A percentile compares a stretch with the other conserved stretches of the same genome.
phyloP scores from a whole-genome alignment of 2,888 invertebrate genomes.

The Morpho deidamia region DNA sequence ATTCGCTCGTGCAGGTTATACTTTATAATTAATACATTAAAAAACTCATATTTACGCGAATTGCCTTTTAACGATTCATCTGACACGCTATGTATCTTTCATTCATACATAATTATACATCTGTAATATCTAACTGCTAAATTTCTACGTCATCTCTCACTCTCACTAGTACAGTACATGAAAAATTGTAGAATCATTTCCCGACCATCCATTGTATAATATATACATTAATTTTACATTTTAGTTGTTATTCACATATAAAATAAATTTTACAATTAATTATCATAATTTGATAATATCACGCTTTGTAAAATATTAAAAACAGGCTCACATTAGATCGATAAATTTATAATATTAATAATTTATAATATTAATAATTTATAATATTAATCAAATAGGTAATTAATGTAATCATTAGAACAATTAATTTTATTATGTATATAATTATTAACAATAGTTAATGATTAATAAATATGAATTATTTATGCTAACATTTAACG shows the following conservation, averaged over 20 bases:
- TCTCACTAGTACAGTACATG: constrained; percentile 62
- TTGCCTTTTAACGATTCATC: constrained; percentile 58
- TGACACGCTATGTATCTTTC: constrained; percentile 37
- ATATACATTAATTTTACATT: no score
- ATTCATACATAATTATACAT: constrained; percentile 23
- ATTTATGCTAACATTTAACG: no score
- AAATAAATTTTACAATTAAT: no score
- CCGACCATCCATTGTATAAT: no score
- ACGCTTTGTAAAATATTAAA: no score
- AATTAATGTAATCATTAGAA: background rate
- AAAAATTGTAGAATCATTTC: constrained; percentile 30
- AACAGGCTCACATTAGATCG: no score
- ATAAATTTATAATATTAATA: background rate
- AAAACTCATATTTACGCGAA: constrained; percentile 45
- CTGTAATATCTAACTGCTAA: constrained; percentile 35
- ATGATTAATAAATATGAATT: background rate
- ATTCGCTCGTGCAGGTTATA: no score
- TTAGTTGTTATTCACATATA: no score
- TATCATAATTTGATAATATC: no score
- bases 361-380: no score
- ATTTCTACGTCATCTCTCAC: constrained; percentile 71
- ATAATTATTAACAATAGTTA: background rate
- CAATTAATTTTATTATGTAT: background rate
- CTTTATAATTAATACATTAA: background rate
- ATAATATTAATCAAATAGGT: background rate